These are phyloP conservation scores for Eupithecia insigniata DNA, from an alignment of 2,888 invertebrate genomes.

Conservation along the genomic window DNA sequence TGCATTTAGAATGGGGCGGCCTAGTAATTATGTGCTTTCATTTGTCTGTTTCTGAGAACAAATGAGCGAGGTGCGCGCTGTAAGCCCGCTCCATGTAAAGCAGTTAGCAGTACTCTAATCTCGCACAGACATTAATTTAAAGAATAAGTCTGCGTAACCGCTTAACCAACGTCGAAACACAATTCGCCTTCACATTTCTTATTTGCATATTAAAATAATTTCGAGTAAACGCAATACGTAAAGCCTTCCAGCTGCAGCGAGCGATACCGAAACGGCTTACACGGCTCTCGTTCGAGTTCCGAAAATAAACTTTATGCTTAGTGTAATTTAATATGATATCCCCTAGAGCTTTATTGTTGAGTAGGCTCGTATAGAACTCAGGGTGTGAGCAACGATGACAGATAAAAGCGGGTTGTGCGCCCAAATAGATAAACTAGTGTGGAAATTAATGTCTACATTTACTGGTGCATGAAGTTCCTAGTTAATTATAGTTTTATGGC, in stretches of 20 bases:
- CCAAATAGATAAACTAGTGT: conserved; percentile 85
- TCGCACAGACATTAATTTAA: conserved; percentile 82
- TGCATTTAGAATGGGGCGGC: conserved; percentile 82
- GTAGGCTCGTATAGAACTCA: conserved; percentile 65
- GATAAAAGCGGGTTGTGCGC: conserved; percentile 83
- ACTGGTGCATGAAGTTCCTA: conserved; percentile 84
- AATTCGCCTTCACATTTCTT: conserved; percentile 83
- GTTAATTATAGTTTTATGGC: conserved; percentile 83
- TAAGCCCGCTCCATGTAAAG: conserved; percentile 81
- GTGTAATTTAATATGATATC: conserved; percentile 57
- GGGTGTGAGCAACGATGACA: conserved; percentile 77
- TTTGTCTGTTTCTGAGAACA: conserved; percentile 81
- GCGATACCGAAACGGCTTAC: conserved; percentile 59
- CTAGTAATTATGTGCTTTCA: conserved; percentile 84
- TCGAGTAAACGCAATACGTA: conserved; percentile 82
- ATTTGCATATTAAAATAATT: conserved; percentile 85
- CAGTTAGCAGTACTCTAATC: conserved; percentile 84
- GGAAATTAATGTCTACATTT: conserved; percentile 85
- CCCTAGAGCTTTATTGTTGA: conserved; percentile 49
- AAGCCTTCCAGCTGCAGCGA: conserved; percentile 66
- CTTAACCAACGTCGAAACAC: conserved; percentile 79
- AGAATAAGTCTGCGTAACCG: conserved; percentile 82
- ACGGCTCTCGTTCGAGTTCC: conserved; percentile 48
- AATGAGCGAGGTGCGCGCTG: conserved; percentile 74
- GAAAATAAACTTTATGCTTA: conserved; percentile 63